A percentile compares a stretch with the other conserved stretches of the same genome.
These are phyloP conservation scores for Caenorhabditis sp. DNA, from an alignment of 2,888 invertebrate species.

Conservation along the genomic window DNA sequence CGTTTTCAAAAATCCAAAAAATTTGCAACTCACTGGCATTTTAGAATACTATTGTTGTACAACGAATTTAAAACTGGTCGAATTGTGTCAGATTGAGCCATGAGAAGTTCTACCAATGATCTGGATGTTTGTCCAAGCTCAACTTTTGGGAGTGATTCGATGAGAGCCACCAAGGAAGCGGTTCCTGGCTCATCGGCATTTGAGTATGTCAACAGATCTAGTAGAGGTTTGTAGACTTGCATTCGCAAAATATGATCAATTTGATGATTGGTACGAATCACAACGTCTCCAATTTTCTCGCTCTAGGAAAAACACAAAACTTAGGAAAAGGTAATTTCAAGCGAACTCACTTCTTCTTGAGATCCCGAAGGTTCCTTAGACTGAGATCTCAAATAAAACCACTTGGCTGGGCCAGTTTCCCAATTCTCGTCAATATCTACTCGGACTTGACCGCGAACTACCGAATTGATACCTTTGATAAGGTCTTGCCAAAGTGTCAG, in stretches of 20 bases:
- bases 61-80: conserved; percentile 61
- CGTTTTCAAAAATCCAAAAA: neutral
- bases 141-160: conserved; percentile 59
- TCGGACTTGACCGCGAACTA: conserved; percentile 59
- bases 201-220: conserved; percentile 20
- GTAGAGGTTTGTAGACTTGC: conserved; percentile 38
- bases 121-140: conserved; percentile 62
- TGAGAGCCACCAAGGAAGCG: conserved; percentile 54
- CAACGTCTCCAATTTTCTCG: conserved; percentile 35
- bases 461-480: conserved; percentile 52
- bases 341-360: neutral
- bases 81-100: conserved; percentile 57
- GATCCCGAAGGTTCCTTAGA: conserved; percentile 9
- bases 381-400: conserved; percentile 56
- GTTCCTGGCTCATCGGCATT: conserved; percentile 46
- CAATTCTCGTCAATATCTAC: conserved; percentile 54
- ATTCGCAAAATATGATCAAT: conserved; percentile 34
- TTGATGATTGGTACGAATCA: conserved; percentile 23
- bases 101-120: conserved; percentile 64
- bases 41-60: conserved; percentile 60
- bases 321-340: neutral
- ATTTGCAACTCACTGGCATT: conserved; percentile 62
- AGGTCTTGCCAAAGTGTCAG: conserved; percentile 60
- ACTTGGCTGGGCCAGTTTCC: conserved; percentile 55
- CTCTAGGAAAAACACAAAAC: conserved; percentile 3